Base-by-base conservation (phyloP, 2,888 invertebrate species). In the Hydraecia micacea region DNA sequence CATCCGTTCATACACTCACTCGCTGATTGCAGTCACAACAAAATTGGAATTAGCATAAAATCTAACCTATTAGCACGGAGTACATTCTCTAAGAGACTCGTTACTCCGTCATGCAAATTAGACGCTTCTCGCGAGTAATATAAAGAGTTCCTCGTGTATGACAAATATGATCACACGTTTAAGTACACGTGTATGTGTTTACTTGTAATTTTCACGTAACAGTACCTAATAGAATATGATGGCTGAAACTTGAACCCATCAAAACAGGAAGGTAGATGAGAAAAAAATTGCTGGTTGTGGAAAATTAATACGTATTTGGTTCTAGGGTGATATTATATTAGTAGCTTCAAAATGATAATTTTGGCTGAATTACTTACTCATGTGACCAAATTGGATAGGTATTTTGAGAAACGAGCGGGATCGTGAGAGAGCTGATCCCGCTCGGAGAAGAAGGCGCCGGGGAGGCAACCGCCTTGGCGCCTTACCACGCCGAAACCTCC, bases 61-160 rank as follows among this genome's bases (percentile, higher is more conserved):
- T 80, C 65, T 42, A 49, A 74, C 67, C 71, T 65, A 46, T 66
- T 73, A 42, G 9, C 46, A 21, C 60, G 21, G 18, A 66, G 62
- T 75, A 71, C 69, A 28, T 67, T 65, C 25, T 36, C 66, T 73
- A 74, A 62, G 82, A 78, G 77, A 71, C 66, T 66, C 60, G 77
- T 86, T 75, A 79, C 76, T 82, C 73, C 75, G 39, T 72, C 82
- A 84, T 88, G 84, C 60, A 86, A 84, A 88, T 82, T 72, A 80
- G 71, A 79, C 76, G 63, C 60, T 21, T 81, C 81, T 72, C 81
- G 21, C 52, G 68, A 73, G 77, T 46, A 68, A 79, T 81, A 32
- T 80, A 75, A 80, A 82, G 78, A 83, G 63, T 73, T 71, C 58
- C 73, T 39, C 68, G 62, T 79, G 52, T 75, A 70, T 75, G 75